Base-by-base conservation (phyloP, 2,797 vertebrate genomes). In the Dermochelys coriacea region DNA sequence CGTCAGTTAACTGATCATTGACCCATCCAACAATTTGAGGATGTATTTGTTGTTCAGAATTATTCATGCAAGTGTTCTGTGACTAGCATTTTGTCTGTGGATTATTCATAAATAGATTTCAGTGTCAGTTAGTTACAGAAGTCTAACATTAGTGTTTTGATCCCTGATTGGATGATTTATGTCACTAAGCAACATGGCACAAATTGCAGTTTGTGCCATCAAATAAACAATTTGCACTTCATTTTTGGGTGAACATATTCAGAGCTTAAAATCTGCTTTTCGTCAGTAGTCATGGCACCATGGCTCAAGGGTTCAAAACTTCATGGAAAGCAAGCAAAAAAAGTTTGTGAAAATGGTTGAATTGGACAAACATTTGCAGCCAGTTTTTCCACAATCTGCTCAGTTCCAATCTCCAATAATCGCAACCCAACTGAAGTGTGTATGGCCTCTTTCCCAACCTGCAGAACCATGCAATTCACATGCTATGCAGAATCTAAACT, bases 121-220 rank as follows among this genome's bases (percentile, higher is more conserved):
- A 1, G 27, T 92, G 90, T 78, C 68, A 71, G 93, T 90, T 94
- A 93, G 51, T 51, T 86, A 82, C 64, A 10, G 5, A 61, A 91
- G 84, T 1, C 0, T 34, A 54, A 90, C 51, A 86, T 93, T 96
- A 92, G 84, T 59, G 94, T 94, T 89, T 89, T 85, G 85, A 59
- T 88, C 93, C 41, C 9, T 52, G 2, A 0, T 78, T 0, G 85
- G 54, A 81, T 94, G 91, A 94, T 97, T 96, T 89, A 94, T 96
- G 95, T 97, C 95, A 95, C 97, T 96, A 93, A 97, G 95, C 96
- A 97, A 95, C 96, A 84, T 90, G 86, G 95, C 95, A 88, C 91
- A 93, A 97, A 86, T 93, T 91, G 94, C 96, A 97, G 87, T 95
- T 97, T 94, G 87, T 92, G 90, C 96, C 97, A 92, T 96, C 96